A percentile compares a stretch with the other conserved stretches of the same genome.
These are phyloP conservation scores for Halictus ligatus DNA, from an alignment of 2,888 invertebrate species.

Conservation along the genomic window DNA sequence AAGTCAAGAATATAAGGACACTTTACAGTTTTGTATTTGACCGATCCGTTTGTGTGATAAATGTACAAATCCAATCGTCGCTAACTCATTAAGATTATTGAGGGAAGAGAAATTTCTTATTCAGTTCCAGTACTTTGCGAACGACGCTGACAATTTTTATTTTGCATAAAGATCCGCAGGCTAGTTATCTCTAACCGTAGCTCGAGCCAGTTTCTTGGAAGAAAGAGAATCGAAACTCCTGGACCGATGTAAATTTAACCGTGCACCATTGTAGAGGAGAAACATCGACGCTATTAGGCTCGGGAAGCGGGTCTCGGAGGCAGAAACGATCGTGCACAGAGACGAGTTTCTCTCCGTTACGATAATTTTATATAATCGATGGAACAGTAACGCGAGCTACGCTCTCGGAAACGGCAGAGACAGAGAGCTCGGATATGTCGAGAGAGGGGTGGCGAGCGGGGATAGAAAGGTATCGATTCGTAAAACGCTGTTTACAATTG, in stretches of 20 bases:
- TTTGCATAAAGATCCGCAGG: not conserved
- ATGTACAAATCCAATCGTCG: too few species aligned
- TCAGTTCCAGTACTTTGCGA: not conserved
- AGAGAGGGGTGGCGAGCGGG: slow-evolving; percentile 2
- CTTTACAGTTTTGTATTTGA: not conserved
- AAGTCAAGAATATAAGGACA: not conserved
- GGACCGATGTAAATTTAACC: not conserved
- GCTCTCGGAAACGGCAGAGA: not conserved
- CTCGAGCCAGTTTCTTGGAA: not conserved
- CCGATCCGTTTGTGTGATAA: too few species aligned
- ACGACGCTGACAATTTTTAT: not conserved
- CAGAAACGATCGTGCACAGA: not conserved
- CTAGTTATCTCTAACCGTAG: not conserved
- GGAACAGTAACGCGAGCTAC: slow-evolving; percentile 52
- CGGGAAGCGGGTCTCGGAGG: not conserved
- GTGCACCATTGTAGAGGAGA: not conserved
- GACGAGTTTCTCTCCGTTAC: slow-evolving; percentile 21
- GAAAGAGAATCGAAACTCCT: not conserved
- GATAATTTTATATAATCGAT: slow-evolving; percentile 60
- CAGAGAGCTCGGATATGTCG: slow-evolving; percentile 4
- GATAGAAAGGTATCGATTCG: slow-evolving; percentile 46
- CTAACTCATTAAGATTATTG: too few species aligned
- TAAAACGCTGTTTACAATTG: slow-evolving; percentile 49
- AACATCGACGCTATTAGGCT: not conserved
- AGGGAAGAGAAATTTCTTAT: not conserved